A percentile compares a stretch with the other conserved stretches of the same genome.
Evolutionary conservation across 2,797 vertebrate species (phyloP).

Genomic region (Phalloptychus januarius): DNA sequence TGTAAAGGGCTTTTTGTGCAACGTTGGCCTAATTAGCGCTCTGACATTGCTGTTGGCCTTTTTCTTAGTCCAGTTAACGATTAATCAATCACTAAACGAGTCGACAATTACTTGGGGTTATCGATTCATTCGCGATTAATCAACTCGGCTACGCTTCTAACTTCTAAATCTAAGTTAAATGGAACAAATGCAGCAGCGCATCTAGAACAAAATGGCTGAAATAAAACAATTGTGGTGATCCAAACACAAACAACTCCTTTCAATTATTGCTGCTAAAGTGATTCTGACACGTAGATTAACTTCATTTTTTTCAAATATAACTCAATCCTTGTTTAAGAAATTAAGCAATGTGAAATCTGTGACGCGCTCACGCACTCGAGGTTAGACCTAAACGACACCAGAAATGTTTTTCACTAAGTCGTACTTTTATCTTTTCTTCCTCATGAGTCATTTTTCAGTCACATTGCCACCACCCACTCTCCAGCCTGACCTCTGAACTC

Average conservation of each 20-base stretch:
- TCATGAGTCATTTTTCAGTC: not conserved
- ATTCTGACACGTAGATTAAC: no score
- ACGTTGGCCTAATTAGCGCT: no score
- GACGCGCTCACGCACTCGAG: not conserved
- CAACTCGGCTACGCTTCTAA: no score
- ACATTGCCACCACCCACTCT: not conserved
- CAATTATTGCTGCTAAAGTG: not conserved
- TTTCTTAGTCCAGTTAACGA: no score
- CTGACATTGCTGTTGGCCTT: not conserved
- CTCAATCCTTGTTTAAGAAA: not conserved
- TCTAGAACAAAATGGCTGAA: not conserved
- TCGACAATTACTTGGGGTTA: not conserved
- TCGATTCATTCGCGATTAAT: no score
- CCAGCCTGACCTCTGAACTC: slow-evolving; percentile 92
- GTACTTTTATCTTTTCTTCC: not conserved
- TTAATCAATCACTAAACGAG: no score
- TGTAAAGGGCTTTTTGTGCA: no score
- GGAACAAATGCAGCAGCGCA: not conserved
- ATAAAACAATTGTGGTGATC: not conserved
- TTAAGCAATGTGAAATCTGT: not conserved
- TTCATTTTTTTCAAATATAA: not conserved
- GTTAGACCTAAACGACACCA: not conserved
- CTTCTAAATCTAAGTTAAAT: no score
- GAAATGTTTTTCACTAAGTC: not conserved
- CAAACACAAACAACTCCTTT: no score